Evolutionary conservation across 2,113 vertebrate species (phyloP).

Genomic region (Seriola rivoliana): DNA sequence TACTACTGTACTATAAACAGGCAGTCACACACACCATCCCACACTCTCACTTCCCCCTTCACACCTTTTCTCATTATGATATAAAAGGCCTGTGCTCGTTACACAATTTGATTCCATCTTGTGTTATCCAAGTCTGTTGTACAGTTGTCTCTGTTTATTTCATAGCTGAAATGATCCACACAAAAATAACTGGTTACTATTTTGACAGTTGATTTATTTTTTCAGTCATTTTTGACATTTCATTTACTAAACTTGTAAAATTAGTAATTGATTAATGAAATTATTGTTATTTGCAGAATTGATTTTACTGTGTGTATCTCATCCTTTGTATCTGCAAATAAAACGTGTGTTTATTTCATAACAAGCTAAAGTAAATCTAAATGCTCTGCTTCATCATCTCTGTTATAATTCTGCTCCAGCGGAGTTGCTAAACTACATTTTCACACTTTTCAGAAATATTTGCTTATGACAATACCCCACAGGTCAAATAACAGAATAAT

Average conservation of each 20-base stretch:
- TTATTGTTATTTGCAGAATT: not conserved
- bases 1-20: not conserved
- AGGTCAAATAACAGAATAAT: slow-evolving; percentile 31
- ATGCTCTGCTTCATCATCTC: not conserved
- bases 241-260: not conserved
- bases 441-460: slow-evolving; percentile 7
- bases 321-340: not conserved
- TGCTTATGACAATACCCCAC: slow-evolving; percentile 17
- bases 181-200: not conserved
- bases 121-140: not conserved
- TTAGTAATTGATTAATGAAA: not conserved
- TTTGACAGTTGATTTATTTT: not conserved
- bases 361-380: not conserved
- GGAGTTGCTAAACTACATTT: slow-evolving; percentile 3
- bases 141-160: not conserved
- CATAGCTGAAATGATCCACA: not conserved
- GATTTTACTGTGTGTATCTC: not conserved
- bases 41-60: slow-evolving; percentile 2
- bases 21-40: not conserved
- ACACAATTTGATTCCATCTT: not conserved
- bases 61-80: slow-evolving; percentile 13
- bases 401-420: not conserved
- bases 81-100: not conserved
- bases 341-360: not conserved
- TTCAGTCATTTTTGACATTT: too few species aligned